Percentiles rank a stretch among this genome's conserved stretches.
Evolutionary conservation across 2,113 vertebrate genomes (phyloP).

Genomic region (Crotalus tigris): DNA sequence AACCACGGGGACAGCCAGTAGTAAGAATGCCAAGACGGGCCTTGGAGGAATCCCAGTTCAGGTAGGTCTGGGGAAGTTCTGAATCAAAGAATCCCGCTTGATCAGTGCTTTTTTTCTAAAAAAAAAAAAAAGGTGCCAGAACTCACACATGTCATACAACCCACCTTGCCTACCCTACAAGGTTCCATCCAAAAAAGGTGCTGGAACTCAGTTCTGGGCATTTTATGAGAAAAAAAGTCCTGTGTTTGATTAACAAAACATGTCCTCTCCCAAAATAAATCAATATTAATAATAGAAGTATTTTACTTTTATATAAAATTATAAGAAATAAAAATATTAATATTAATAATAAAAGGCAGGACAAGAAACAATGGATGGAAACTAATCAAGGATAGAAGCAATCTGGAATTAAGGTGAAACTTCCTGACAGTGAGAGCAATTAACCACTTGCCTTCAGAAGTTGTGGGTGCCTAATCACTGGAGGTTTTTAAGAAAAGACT

Average conservation of each 20-base stretch:
- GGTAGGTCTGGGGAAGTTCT: neutral
- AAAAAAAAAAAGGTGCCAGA: no score
- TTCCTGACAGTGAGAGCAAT: neutral
- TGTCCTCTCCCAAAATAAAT: neutral
- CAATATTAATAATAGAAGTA: neutral
- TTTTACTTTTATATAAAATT: neutral
- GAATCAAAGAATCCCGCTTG: neutral
- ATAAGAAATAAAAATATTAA: neutral
- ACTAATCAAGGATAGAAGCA: neutral
- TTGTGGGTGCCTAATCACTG: no score
- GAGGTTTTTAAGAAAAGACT: neutral
- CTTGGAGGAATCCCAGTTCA: conserved; percentile 20
- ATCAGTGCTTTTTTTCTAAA: neutral
- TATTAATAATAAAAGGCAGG: neutral
- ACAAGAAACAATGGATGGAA: neutral
- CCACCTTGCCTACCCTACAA: no score
- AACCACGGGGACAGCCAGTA: conserved; percentile 15
- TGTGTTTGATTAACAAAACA: neutral
- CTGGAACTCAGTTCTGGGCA: no score
- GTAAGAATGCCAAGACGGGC: neutral
- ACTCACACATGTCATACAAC: no score
- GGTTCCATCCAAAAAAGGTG: no score
- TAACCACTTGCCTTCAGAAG: no score
- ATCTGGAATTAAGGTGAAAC: neutral
- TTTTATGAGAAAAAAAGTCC: no score